Evolutionary conservation across 2,113 vertebrate species (phyloP).

Genomic region (Speoplatyrhinus poulsoni): DNA sequence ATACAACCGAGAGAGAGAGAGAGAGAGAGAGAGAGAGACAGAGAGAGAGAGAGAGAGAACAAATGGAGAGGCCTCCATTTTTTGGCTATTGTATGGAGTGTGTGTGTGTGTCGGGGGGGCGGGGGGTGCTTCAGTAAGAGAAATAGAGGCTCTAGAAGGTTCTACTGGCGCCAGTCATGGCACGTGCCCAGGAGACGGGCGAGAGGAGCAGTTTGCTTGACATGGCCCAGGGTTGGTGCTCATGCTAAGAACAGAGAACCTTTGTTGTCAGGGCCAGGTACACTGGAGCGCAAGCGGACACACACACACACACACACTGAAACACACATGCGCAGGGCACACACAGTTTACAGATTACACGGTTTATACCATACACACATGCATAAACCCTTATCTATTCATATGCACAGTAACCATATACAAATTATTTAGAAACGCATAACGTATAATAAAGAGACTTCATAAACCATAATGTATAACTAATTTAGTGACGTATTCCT

Average conservation of each 20-base stretch:
- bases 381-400: conserved; percentile 5
- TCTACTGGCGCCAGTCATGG: conserved; percentile 67
- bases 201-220: conserved; percentile 68
- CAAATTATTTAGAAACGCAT: not conserved
- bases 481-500: conserved; percentile 1
- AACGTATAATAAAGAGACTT: not conserved
- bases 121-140: conserved; percentile 62
- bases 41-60: conserved; percentile 44
- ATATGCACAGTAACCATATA: not conserved
- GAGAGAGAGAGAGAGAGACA: not conserved
- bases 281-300: conserved; percentile 43
- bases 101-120: conserved; percentile 51
- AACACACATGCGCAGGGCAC: not conserved
- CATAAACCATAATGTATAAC: not conserved
- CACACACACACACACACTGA: conserved; percentile 21
- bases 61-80: conserved; percentile 71
- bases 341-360: not conserved
- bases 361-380: not conserved
- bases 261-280: conserved; percentile 75
- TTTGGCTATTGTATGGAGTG: conserved; percentile 70
- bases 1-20: too few relatives aligned
- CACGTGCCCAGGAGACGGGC: conserved; percentile 59
- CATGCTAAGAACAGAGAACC: conserved; percentile 69
- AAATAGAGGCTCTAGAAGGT: conserved; percentile 51
- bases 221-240: conserved; percentile 72